phyloP scores from a whole-genome alignment of 2,797 vertebrate species.

The Gobio occitaniae region DNA sequence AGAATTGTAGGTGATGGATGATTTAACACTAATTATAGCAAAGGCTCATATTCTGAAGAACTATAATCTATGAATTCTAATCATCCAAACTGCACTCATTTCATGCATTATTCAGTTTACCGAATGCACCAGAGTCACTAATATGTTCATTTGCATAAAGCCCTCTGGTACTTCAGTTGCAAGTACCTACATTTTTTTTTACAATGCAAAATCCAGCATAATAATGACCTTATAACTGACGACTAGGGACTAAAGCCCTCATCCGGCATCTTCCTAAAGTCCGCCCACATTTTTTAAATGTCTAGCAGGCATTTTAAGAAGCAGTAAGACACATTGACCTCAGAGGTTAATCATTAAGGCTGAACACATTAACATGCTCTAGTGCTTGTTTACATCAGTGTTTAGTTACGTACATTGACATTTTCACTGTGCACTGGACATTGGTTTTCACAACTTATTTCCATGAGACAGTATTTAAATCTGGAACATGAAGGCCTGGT shows the following conservation, averaged over 20 bases:
- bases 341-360: slow-evolving; percentile 44
- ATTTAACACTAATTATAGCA: slow-evolving; percentile 9
- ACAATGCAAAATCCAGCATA: not conserved
- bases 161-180: not conserved
- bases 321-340: slow-evolving; percentile 25
- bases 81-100: not conserved
- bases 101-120: slow-evolving; percentile 19
- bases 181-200: not conserved
- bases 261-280: not conserved
- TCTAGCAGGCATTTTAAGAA: slow-evolving; percentile 29
- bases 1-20: not conserved
- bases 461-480: not conserved
- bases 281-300: not conserved
- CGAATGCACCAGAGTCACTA: slow-evolving; percentile 1
- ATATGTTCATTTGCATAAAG: not conserved
- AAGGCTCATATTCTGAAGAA: not conserved
- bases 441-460: not conserved
- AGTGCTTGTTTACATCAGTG: slow-evolving; percentile 27
- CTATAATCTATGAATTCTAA: slow-evolving; percentile 15
- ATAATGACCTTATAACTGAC: not conserved
- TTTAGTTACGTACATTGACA: slow-evolving; percentile 30
- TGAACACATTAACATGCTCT: slow-evolving; percentile 40
- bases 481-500: not conserved
- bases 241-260: not conserved
- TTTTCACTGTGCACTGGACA: not conserved